Conservation (phyloP, 92 coral and sea anemone species). For the Palythoa caribaeorum region DNA sequence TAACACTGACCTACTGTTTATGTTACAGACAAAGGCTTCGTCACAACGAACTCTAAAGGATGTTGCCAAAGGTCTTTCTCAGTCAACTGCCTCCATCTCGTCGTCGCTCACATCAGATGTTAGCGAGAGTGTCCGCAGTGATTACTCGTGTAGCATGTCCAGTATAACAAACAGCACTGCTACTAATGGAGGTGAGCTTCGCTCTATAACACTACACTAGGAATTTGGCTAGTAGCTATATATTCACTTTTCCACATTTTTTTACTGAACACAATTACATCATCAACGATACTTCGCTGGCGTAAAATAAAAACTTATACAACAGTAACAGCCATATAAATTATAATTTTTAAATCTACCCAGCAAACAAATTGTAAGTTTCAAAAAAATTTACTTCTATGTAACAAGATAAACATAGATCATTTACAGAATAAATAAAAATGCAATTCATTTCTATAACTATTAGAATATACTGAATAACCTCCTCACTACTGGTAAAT, state of each 20-base stretch:
- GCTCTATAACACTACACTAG: not conserved
- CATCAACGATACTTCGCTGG: too few species aligned
- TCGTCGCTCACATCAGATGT: constrained; percentile 86
- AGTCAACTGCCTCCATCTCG: constrained; percentile 84
- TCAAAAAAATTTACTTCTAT: not conserved
- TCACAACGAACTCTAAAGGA: constrained; percentile 84
- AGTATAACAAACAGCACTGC: constrained; percentile 63
- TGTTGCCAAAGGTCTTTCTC: constrained; percentile 87
- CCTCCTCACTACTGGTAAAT: too few species aligned
- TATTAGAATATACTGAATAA: too few species aligned
- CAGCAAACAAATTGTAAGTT: too few species aligned
- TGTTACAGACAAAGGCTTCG: constrained; percentile 62
- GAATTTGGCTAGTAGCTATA: not conserved
- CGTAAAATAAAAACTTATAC: too few species aligned
- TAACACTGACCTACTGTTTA: not conserved
- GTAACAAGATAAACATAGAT: not conserved
- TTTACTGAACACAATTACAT: not conserved
- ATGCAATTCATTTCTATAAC: too few species aligned
- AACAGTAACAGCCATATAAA: not conserved
- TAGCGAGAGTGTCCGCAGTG: constrained; percentile 84
- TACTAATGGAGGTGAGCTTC: constrained; percentile 84
- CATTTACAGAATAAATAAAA: too few species aligned
- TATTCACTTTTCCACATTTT: not conserved
- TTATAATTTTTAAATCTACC: too few species aligned
- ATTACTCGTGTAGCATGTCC: constrained; percentile 83